Base-by-base conservation (phyloP, 1,140 invertebrate species). In the Dendroctonus ponderosae region DNA sequence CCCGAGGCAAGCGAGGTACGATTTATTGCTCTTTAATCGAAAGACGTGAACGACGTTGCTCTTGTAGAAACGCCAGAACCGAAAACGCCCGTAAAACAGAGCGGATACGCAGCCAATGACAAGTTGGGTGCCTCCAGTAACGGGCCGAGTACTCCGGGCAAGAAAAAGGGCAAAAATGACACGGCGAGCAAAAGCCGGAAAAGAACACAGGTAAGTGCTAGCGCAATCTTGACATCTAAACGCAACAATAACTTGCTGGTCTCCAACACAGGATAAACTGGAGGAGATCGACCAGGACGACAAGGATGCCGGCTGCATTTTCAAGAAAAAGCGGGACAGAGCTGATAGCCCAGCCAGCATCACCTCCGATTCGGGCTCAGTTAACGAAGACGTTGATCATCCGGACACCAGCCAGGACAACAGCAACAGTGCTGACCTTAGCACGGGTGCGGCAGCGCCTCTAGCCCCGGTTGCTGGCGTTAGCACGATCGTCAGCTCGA, bases 311-410 rank as follows among this genome's bases (percentile, higher is more conserved):
- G 85, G 83, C 42, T 82, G 84, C 41, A 82, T 84, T 57, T 85
- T 83, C 46, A 88, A 89, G 72, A 91, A 91, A 75, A 90, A 89
- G 77, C 84, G 87, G 60, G 88, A 90, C 70, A 78, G 88, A 51
- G 79, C 83, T 12, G 85, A 85, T 66, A 92, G 90, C 80, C 91
- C 91, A 8, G 86, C 88, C 76, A 92, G 90, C 74, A 82, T 91
- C 50, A 91, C 89, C 26, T 90, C 90, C 51, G 91, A 92, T 74
- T 91, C 89, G 60, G 90, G 89, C 70, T 87, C 89, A 15, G 85
- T 89, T 38, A 87, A 90, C 78, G 90, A 92, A 76, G 90, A 91
- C 72, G 85, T 82, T 7, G 89, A 91, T 72, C 84, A 79, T 76
- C 80, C 78, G 62, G 83, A 86, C 66, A 79, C 84, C 75, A 82